These are phyloP conservation scores for Ennomos quercinarius DNA, from an alignment of 2,888 invertebrate species.

Conservation along the genomic window DNA sequence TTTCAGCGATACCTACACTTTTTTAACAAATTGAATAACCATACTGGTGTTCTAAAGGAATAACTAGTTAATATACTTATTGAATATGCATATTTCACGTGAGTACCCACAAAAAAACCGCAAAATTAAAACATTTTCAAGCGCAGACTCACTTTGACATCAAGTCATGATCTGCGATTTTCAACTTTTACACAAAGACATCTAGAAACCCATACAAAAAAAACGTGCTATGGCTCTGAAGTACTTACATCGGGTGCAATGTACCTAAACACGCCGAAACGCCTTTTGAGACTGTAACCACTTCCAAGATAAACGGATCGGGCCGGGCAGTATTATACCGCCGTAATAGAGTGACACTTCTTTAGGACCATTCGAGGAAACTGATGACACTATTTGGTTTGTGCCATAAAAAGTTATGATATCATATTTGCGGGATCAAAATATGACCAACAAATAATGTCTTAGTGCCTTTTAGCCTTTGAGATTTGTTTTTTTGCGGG, in stretches of 20 bases:
- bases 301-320: conserved; percentile 78
- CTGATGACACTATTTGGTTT: conserved; percentile 79
- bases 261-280: conserved; percentile 64
- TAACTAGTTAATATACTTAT: too few species aligned
- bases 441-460: conserved; percentile 71
- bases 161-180: too few species aligned
- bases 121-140: too few species aligned
- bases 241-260: conserved; percentile 65
- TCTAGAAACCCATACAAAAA: too few species aligned
- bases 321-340: conserved; percentile 69
- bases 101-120: too few species aligned
- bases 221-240: too few species aligned
- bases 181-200: too few species aligned
- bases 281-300: conserved; percentile 63
- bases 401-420: conserved; percentile 79
- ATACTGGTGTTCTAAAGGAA: too few species aligned
- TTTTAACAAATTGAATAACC: too few species aligned
- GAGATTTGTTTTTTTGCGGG: conserved; percentile 51
- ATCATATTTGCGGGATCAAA: conserved; percentile 73
- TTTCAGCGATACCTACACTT: too few species aligned
- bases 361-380: conserved; percentile 71
- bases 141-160: too few species aligned
- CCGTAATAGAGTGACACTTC: conserved; percentile 76
- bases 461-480: conserved; percentile 48
- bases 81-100: too few species aligned